Evolutionary conservation across 2,888 invertebrate genomes (phyloP).

Genomic region (Stenichneumon culpator): DNA sequence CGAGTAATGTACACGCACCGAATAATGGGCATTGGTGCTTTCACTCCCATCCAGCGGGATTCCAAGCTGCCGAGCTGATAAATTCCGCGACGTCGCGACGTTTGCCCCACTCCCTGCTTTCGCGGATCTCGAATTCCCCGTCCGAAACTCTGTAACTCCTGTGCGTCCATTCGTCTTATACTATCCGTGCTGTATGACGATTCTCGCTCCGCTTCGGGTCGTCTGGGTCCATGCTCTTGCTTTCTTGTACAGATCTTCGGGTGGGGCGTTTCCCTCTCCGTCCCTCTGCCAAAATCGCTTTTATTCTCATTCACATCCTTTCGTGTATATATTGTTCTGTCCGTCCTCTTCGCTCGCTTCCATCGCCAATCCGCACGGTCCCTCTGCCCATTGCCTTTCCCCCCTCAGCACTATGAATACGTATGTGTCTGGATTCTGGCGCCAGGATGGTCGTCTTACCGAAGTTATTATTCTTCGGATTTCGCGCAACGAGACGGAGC

Average conservation of each 20-base stretch:
- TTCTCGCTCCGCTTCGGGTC: conserved; percentile 39
- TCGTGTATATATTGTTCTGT: background rate
- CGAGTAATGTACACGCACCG: conserved; percentile 33
- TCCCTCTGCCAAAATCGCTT: conserved; percentile 30
- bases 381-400: conserved; percentile 40
- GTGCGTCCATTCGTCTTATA: conserved; percentile 48
- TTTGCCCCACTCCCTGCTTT: conserved; percentile 24
- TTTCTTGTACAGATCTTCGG: conserved; percentile 33
- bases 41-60: conserved; percentile 21
- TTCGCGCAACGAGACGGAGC: background rate
- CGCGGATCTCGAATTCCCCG: conserved; percentile 37
- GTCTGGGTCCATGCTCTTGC: conserved; percentile 12
- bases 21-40: conserved; percentile 49
- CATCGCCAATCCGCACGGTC: conserved; percentile 55
- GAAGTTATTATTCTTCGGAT: conserved; percentile 51
- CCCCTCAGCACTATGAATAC: conserved; percentile 55
- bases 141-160: conserved; percentile 29
- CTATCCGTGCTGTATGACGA: conserved; percentile 22
- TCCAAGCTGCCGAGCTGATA: conserved; percentile 7
- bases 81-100: conserved; percentile 23
- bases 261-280: conserved; percentile 9
- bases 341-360: conserved; percentile 10
- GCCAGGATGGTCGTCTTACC: conserved; percentile 74
- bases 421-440: conserved; percentile 70
- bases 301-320: conserved; percentile 32